Percentiles rank a stretch among this genome's conserved stretches.
These are phyloP conservation scores for Lacerta viridis DNA, from an alignment of 2,797 vertebrate species.

Conservation along the genomic window DNA sequence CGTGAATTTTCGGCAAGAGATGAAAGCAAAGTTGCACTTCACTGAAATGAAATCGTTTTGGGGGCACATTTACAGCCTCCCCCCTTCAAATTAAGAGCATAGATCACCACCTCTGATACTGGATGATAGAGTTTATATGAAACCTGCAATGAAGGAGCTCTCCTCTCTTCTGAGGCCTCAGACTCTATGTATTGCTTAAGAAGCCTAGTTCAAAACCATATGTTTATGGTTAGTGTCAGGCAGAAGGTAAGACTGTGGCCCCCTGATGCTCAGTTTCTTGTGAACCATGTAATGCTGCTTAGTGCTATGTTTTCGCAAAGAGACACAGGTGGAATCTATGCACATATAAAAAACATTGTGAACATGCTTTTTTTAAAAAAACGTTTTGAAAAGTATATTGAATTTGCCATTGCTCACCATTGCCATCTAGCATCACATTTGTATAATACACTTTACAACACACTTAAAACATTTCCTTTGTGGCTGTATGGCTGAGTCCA, in stretches of 20 bases:
- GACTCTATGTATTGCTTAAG: neutral
- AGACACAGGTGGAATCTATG: neutral
- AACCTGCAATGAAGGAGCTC: neutral
- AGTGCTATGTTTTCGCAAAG: neutral
- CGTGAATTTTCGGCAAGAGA: neutral
- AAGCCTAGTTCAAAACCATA: neutral
- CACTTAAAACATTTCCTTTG: no score
- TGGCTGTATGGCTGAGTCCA: neutral
- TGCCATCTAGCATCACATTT: no score
- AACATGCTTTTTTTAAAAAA: no score
- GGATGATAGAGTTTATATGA: neutral
- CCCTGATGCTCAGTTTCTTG: neutral
- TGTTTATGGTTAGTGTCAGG: neutral
- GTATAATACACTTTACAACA: no score
- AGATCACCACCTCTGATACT: neutral
- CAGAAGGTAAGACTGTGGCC: neutral
- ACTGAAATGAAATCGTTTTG: neutral
- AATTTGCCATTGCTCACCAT: no score
- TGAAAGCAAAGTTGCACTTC: neutral
- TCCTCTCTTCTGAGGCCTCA: neutral
- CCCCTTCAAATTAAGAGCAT: no score
- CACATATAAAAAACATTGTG: no score
- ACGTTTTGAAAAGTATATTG: no score
- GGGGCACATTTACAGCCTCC: no score
- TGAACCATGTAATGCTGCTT: neutral